A percentile compares a stretch with the other conserved stretches of the same genome.
Evolutionary conservation across 2,113 vertebrate genomes (phyloP).

Genomic region (Neolamprologus hecqui): DNA sequence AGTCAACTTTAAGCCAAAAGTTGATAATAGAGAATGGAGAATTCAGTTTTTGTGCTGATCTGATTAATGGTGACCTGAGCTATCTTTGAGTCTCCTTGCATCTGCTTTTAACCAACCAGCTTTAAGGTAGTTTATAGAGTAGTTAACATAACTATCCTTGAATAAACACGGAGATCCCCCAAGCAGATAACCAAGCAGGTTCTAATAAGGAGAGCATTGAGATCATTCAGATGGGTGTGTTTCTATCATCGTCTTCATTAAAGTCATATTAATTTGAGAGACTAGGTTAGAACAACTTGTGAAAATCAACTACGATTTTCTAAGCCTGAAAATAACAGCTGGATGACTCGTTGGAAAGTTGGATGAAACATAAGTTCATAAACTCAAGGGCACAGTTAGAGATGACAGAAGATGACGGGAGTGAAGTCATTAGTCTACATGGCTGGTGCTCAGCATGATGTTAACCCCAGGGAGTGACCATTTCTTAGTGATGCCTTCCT

Average conservation of each 20-base stretch:
- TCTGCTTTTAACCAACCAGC: neutral
- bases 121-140: neutral
- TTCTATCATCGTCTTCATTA: neutral
- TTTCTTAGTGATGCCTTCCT: constrained; percentile 11
- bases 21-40: neutral
- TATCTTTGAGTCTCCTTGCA: neutral
- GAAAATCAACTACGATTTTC: neutral
- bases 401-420: neutral
- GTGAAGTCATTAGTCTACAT: constrained; percentile 15
- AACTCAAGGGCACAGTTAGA: neutral
- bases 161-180: neutral
- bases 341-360: neutral
- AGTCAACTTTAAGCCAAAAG: neutral
- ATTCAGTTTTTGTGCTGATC: neutral
- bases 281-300: neutral
- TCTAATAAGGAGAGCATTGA: neutral
- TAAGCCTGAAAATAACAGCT: neutral
- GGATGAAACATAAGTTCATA: neutral
- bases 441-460: constrained; percentile 8
- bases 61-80: neutral
- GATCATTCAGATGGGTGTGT: neutral
- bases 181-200: neutral
- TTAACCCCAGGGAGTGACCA: neutral
- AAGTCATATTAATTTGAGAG: neutral
- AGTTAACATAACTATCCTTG: neutral